Percentiles rank a stretch among this genome's conserved stretches.
phyloP scores from a whole-genome alignment of 2,888 invertebrate species.

The Miltochrista miniata region DNA sequence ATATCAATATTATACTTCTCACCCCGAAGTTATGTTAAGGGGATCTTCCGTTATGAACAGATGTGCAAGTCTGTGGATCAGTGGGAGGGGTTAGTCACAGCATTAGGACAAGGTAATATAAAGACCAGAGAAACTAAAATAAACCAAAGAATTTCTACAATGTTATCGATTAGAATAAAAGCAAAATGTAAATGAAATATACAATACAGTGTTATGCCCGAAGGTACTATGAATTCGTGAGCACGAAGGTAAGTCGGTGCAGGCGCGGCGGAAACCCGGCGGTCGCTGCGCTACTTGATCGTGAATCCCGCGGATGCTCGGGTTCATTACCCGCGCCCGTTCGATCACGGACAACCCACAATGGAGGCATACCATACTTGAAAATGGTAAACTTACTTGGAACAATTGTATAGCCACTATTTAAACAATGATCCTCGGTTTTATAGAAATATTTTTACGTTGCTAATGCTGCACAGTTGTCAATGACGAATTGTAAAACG shows the following conservation, averaged over 20 bases:
- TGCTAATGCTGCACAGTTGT: constrained; percentile 7
- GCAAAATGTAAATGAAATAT: constrained; percentile 17
- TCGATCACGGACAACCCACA: constrained; percentile 59
- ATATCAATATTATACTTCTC: no score
- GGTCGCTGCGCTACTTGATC: constrained; percentile 35
- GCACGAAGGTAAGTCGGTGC: constrained; percentile 44
- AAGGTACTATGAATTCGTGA: constrained; percentile 55
- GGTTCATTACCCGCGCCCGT: constrained; percentile 77
- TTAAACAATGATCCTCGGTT: constrained; percentile 9
- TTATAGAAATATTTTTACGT: background rate
- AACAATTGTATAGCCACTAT: constrained; percentile 21
- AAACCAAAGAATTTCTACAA: background rate
- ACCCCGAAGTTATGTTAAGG: no score
- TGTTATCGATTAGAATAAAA: constrained; percentile 8
- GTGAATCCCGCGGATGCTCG: constrained; percentile 62
- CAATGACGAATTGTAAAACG: constrained; percentile 16
- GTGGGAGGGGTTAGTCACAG: no score
- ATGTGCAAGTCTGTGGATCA: no score
- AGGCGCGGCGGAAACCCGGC: constrained; percentile 32
- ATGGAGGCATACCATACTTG: constrained; percentile 58
- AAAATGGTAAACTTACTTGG: constrained; percentile 47
- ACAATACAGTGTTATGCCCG: constrained; percentile 23
- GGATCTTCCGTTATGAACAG: no score
- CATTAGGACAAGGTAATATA: no score
- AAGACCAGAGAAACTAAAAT: background rate